A percentile compares a stretch with the other conserved stretches of the same genome.
These are phyloP conservation scores for Agriopis marginaria DNA, from an alignment of 2,888 invertebrate genomes.

Conservation along the genomic window DNA sequence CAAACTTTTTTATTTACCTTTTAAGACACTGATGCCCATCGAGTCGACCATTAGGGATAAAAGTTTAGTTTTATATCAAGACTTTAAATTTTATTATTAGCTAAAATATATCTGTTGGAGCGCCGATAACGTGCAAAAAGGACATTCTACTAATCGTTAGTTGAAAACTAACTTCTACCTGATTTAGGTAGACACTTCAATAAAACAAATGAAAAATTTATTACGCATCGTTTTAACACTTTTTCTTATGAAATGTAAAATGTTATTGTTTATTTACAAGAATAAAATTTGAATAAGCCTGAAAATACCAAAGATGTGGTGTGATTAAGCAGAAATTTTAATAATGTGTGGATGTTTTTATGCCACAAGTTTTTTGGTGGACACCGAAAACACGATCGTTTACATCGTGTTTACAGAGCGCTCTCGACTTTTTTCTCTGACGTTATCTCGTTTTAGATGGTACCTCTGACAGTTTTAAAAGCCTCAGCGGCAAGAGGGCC, in stretches of 20 bases:
- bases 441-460: constrained; percentile 77
- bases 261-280: no score
- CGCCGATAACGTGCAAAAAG: no score
- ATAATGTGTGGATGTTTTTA: constrained; percentile 49
- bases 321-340: constrained; percentile 39
- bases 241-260: no score
- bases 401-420: constrained; percentile 80
- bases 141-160: no score
- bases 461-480: constrained; percentile 76
- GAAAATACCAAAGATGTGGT: constrained; percentile 3
- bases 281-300: constrained; percentile 36
- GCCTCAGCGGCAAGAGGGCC: constrained; percentile 34
- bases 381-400: constrained; percentile 66
- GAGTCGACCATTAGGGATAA: constrained; percentile 2
- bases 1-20: constrained; percentile 18
- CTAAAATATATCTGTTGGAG: background rate
- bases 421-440: constrained; percentile 70
- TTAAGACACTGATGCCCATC: constrained; percentile 15
- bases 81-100: constrained; percentile 21
- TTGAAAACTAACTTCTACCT: no score
- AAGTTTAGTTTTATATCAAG: constrained; percentile 2
- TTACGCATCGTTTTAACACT: no score
- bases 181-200: no score
- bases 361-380: constrained; percentile 52
- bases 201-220: no score